Evolutionary conservation across 2,113 vertebrate genomes (phyloP).

Genomic region (Trematomus loennbergii): DNA sequence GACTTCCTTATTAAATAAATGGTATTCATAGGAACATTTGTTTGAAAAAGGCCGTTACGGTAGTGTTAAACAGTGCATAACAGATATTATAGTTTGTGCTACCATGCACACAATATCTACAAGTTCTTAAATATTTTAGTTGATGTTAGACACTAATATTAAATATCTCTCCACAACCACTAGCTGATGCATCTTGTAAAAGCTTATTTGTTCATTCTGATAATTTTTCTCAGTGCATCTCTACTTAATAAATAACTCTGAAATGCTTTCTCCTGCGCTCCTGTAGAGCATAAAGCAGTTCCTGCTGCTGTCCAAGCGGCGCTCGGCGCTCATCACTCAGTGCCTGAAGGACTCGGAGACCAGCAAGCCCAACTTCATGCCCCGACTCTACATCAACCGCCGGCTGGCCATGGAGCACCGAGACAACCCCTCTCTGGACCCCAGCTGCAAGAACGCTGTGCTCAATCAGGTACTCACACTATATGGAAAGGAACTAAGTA

Average conservation of each 20-base stretch:
- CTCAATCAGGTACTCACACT: slow-evolving; percentile 90
- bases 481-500: too few species aligned
- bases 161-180: too few species aligned
- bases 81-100: too few species aligned
- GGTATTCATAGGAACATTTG: too few species aligned
- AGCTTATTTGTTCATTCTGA: not conserved
- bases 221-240: not conserved
- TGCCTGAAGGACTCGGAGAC: slow-evolving; percentile 97
- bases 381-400: slow-evolving; percentile 97
- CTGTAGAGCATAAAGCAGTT: slow-evolving; percentile 95
- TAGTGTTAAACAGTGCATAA: too few species aligned
- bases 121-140: too few species aligned
- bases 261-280: slow-evolving; percentile 18
- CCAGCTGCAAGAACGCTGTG: slow-evolving; percentile 92
- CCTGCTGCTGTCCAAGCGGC: slow-evolving; percentile 93
- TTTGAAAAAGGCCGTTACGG: too few species aligned
- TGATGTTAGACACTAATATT: too few species aligned
- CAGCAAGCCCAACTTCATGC: slow-evolving; percentile 96
- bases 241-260: not conserved
- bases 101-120: too few species aligned
- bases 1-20: too few species aligned
- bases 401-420: slow-evolving; percentile 97
- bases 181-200: not conserved
- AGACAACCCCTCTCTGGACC: slow-evolving; percentile 92
- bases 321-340: slow-evolving; percentile 92